Percentiles rank a stretch among this genome's conserved stretches.
Conservation (phyloP, 2,113 vertebrate genomes). For the Microcebus murinus region DNA sequence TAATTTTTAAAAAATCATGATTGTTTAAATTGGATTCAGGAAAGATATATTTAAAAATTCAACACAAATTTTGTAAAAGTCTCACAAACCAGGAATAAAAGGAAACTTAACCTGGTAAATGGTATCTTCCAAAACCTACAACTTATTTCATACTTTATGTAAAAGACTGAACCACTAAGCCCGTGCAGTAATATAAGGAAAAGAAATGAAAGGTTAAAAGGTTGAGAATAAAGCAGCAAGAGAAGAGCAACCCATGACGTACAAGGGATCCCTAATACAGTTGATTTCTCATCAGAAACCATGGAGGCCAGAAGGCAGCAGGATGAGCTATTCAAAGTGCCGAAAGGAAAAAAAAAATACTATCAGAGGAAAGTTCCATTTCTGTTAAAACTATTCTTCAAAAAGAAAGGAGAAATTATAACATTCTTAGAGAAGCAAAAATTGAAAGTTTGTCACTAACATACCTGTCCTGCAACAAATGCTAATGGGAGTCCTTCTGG, state of each 20-base stretch:
- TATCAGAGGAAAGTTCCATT: not conserved
- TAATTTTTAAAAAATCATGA: not conserved
- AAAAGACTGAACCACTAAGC: not conserved
- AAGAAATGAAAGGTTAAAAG: not conserved
- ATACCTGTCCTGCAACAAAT: not conserved
- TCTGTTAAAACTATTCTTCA: not conserved
- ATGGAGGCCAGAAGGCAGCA: not conserved
- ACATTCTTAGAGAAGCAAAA: not conserved
- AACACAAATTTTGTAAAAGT: not conserved
- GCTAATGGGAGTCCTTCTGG: not conserved
- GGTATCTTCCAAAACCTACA: not conserved
- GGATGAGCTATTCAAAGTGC: not conserved
- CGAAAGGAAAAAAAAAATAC: not conserved
- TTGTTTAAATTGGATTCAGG: not conserved
- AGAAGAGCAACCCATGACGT: not conserved
- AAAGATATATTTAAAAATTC: not conserved
- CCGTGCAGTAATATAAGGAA: not conserved
- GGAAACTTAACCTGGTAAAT: not conserved
- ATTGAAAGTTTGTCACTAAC: not conserved
- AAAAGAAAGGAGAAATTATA: not conserved
- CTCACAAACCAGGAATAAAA: not conserved
- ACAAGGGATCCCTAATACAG: not conserved
- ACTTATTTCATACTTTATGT: not conserved
- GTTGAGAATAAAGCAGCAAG: not conserved
- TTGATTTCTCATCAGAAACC: not conserved